Conservation (phyloP, 2,113 vertebrate species). For the Hippocampus abdominalis region DNA sequence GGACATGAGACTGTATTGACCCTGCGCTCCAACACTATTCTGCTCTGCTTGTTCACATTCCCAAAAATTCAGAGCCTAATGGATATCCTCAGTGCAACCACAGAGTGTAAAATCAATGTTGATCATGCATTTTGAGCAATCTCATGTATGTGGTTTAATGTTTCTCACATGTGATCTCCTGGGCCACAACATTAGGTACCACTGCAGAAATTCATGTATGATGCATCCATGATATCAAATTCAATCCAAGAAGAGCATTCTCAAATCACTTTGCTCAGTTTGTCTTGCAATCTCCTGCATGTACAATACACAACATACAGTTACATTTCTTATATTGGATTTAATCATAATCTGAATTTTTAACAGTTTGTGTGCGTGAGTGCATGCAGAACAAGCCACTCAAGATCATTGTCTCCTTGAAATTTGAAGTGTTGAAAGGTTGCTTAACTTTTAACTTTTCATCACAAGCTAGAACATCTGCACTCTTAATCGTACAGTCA, state of each 20-base stretch:
- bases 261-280: neutral
- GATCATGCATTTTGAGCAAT: neutral
- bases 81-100: neutral
- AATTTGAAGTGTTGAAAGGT: too few species aligned
- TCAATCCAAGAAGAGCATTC: neutral
- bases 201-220: neutral
- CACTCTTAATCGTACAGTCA: too few species aligned
- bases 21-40: neutral
- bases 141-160: neutral
- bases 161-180: neutral
- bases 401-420: neutral
- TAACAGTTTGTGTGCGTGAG: too few species aligned
- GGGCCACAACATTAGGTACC: neutral
- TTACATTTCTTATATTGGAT: too few species aligned
- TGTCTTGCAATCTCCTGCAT: neutral
- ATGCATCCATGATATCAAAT: neutral
- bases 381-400: too few species aligned
- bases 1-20: slow-evolving; percentile 18
- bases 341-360: too few species aligned
- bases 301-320: too few species aligned
- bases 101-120: neutral
- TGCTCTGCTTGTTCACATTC: slow-evolving; percentile 14
- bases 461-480: too few species aligned
- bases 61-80: slow-evolving; percentile 7
- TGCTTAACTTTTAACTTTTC: too few species aligned